phyloP scores from a whole-genome alignment of 1,140 invertebrate species.

The Planococcus citri region DNA sequence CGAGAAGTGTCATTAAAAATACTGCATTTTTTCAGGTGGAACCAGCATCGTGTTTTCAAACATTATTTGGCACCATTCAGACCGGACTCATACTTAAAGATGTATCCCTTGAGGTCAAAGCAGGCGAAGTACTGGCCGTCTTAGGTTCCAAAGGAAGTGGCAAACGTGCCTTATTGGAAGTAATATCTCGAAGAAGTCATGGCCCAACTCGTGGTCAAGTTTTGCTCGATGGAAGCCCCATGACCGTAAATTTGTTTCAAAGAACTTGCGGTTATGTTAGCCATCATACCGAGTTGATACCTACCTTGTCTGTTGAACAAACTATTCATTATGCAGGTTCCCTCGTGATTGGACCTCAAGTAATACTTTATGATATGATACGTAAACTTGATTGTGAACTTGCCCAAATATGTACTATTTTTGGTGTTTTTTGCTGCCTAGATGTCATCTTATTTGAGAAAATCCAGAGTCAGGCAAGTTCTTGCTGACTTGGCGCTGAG shows the following conservation, averaged over 20 bases:
- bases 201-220: constrained; percentile 69
- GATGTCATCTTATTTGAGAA: constrained; percentile 55
- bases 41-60: constrained; percentile 58
- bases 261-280: constrained; percentile 74
- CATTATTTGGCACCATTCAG: constrained; percentile 60
- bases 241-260: constrained; percentile 68
- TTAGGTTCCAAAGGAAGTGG: constrained; percentile 86
- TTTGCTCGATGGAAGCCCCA: constrained; percentile 64
- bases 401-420: background rate
- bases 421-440: constrained; percentile 31
- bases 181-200: constrained; percentile 64
- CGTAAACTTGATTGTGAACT: background rate
- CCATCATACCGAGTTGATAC: constrained; percentile 65
- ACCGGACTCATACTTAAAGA: constrained; percentile 78
- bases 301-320: constrained; percentile 72
- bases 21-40: constrained; percentile 47
- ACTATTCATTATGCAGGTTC: constrained; percentile 65
- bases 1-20: too few relatives aligned
- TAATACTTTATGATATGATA: constrained; percentile 32
- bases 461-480: constrained; percentile 59
- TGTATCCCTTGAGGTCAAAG: constrained; percentile 76
- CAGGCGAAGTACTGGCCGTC: constrained; percentile 81
- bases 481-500: constrained; percentile 78
- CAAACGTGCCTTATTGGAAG: constrained; percentile 77
- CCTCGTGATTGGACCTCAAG: constrained; percentile 45